phyloP scores from a whole-genome alignment of 92 coral and sea anemone genomes.

The Bergia sp. region DNA sequence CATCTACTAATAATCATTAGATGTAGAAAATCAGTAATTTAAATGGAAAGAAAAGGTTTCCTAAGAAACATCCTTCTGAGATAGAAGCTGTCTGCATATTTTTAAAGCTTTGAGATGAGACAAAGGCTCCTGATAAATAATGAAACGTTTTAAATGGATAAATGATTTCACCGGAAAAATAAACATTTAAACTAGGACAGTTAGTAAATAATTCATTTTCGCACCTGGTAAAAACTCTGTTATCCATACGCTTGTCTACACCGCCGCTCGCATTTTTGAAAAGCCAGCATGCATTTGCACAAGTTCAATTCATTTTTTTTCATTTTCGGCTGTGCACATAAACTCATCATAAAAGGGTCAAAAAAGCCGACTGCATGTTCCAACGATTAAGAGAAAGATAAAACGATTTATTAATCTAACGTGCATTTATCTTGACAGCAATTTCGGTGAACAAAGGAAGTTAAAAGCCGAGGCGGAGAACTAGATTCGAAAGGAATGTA shows the following conservation, averaged over 20 bases:
- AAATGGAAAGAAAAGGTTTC: neutral
- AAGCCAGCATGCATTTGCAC: neutral
- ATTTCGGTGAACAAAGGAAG: neutral
- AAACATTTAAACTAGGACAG: slow-evolving; percentile 24
- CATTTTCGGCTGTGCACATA: neutral
- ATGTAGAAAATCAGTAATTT: neutral
- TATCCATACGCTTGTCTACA: neutral
- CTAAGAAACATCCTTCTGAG: neutral
- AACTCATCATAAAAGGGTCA: neutral
- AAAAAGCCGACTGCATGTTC: neutral
- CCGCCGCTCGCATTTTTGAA: neutral
- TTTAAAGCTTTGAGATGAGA: neutral
- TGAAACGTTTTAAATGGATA: slow-evolving; percentile 6
- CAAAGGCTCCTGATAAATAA: neutral
- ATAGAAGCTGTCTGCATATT: neutral
- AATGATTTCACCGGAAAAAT: slow-evolving; percentile 4
- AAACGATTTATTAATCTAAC: neutral
- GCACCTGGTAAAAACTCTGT: neutral
- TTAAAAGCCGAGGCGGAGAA: neutral
- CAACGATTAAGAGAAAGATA: neutral
- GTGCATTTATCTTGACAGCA: neutral
- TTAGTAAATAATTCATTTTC: slow-evolving; percentile 7
- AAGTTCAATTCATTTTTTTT: neutral
- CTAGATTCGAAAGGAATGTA: too few species aligned
- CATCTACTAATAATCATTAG: too few species aligned